A percentile compares a stretch with the other conserved stretches of the same genome.
phyloP scores from a whole-genome alignment of 2,797 vertebrate genomes.

The Vultur gryphus region DNA sequence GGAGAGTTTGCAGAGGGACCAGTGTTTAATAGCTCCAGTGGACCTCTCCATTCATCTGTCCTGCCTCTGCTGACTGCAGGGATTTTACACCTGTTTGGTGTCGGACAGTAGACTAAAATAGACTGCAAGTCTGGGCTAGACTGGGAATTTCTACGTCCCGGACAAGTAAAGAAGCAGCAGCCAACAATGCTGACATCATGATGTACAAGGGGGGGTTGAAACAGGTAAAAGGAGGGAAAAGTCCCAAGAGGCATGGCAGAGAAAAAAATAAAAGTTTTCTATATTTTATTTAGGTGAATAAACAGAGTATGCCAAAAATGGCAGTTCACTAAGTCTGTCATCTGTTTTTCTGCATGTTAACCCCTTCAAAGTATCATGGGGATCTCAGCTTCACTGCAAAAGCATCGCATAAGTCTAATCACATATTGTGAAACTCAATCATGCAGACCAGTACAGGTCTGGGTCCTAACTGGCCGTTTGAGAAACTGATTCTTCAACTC shows the following conservation, averaged over 20 bases:
- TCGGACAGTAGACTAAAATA: not conserved
- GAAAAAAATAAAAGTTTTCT: not conserved
- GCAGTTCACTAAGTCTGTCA: not conserved
- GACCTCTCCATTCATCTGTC: not conserved
- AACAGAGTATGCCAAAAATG: not conserved
- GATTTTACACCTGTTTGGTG: not conserved
- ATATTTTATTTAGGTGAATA: not conserved
- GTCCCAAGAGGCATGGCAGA: not conserved
- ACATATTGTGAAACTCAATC: not conserved
- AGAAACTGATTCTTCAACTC: not conserved
- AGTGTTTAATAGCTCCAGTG: not conserved
- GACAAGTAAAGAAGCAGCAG: not conserved
- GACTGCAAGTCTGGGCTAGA: not conserved
- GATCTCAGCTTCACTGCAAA: not conserved
- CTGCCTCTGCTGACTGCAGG: not conserved
- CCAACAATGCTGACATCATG: not conserved
- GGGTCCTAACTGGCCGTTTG: not conserved
- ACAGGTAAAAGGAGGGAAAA: not conserved
- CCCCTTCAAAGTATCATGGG: not conserved
- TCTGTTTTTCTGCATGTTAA: not conserved
- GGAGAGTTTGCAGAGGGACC: not conserved
- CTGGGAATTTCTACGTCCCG: not conserved
- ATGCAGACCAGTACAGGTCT: not conserved
- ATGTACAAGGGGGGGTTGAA: not conserved
- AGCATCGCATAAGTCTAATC: not conserved